A percentile compares a stretch with the other conserved stretches of the same genome.
Conservation (phyloP, 2,113 vertebrate species). For the Pseudorhombus dupliciocellatus region DNA sequence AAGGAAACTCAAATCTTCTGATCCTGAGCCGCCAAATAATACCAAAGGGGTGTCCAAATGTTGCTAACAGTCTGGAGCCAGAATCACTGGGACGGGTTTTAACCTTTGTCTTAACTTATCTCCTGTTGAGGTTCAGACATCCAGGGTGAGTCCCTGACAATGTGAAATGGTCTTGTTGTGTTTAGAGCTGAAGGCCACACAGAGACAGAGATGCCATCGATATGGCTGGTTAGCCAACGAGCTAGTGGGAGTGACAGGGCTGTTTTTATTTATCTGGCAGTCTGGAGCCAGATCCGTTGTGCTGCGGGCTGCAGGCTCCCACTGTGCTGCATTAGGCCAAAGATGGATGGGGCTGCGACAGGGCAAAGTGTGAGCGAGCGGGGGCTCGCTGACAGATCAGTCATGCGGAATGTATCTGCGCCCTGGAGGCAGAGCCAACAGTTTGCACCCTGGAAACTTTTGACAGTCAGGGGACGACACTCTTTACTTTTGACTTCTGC, state of each 20-base stretch:
- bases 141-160: neutral
- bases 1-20: neutral
- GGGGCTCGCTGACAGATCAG: slow-evolving; percentile 19
- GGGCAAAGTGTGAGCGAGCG: slow-evolving; percentile 24
- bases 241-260: slow-evolving; percentile 36
- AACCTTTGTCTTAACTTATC: neutral
- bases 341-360: slow-evolving; percentile 40
- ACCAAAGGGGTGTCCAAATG: slow-evolving; percentile 1
- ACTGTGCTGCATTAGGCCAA: slow-evolving; percentile 32
- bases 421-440: neutral
- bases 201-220: slow-evolving; percentile 43
- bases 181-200: slow-evolving; percentile 28
- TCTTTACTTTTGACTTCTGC: neutral
- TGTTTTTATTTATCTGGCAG: slow-evolving; percentile 61
- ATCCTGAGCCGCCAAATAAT: neutral
- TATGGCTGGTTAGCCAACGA: slow-evolving; percentile 56
- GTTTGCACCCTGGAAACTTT: neutral
- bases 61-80: neutral
- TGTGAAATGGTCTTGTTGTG: slow-evolving; percentile 24
- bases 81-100: neutral
- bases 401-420: slow-evolving; percentile 35
- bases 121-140: too few species aligned
- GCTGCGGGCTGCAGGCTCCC: slow-evolving; percentile 40
- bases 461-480: neutral
- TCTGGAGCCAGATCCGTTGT: slow-evolving; percentile 36